Percentiles rank a stretch among this genome's conserved stretches.
Conservation (phyloP, 2,113 vertebrate species). For the Apodemus speciosus region DNA sequence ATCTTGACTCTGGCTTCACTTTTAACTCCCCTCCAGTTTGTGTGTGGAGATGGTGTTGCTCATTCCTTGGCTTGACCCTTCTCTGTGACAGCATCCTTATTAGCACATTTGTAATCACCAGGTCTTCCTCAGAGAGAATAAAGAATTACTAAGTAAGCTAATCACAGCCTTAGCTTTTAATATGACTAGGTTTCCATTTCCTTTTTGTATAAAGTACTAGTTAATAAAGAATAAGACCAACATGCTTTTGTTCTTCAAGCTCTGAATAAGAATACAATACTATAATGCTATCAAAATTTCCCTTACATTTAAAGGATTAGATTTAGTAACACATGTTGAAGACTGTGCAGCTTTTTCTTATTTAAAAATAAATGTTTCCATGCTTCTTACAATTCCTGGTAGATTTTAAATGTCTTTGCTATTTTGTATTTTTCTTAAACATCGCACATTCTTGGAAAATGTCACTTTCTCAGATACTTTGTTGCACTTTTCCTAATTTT, state of each 20-base stretch:
- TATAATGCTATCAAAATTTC: conserved; percentile 77
- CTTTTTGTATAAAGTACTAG: conserved; percentile 38
- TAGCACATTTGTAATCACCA: conserved; percentile 1
- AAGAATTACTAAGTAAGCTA: conserved; percentile 46
- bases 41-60: background rate
- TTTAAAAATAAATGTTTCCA: conserved; percentile 87
- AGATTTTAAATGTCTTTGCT: conserved; percentile 85
- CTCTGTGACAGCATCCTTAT: background rate
- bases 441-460: conserved; percentile 79
- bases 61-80: background rate
- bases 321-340: conserved; percentile 81
- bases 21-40: background rate
- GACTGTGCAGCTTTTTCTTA: conserved; percentile 85
- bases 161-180: conserved; percentile 69
- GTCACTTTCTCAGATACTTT: conserved; percentile 79
- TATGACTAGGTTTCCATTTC: conserved; percentile 63
- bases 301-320: conserved; percentile 80
- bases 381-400: conserved; percentile 86
- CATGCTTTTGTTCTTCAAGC: conserved; percentile 72
- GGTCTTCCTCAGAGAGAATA: conserved; percentile 54
- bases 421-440: conserved; percentile 82
- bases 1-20: background rate
- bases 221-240: conserved; percentile 61
- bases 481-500: conserved; percentile 74
- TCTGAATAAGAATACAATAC: conserved; percentile 72